Base-by-base conservation (phyloP, 2,888 invertebrate species). In the Venusia cambrica region DNA sequence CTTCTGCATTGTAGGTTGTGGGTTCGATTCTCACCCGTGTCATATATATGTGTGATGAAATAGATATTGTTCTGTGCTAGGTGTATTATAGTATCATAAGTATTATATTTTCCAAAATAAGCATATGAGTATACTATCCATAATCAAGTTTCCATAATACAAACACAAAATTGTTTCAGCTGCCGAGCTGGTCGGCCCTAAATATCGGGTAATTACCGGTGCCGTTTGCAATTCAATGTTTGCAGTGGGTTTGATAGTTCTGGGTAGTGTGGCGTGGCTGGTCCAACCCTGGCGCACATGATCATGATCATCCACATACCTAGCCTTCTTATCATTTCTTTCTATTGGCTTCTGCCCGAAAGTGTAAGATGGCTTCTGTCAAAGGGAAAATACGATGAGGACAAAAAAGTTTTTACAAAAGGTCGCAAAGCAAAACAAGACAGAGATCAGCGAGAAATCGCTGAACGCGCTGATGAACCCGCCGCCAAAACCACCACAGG, bases 281-380 rank as follows among this genome's bases (percentile, higher is more conserved):
- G 76, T 90, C 1, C 88, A 89, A 40, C 88, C 92, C 31, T 95
- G 95, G 94, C 88, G 92, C 74, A 87, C 45, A 74, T 92, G 47
- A 87, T 93, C 27, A 81, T 92, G 47, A 77, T 90, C 0, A 72
- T 93, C 9, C 93, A 94, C 57, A 80, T 89, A 0, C 95, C 94
- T 0, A 90, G 91, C 13, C 73, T 93, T 32, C 62, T 93, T 0
- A 84, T 93, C 31, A 59, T 94, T 21, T 59, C 83, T 2, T 93
- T 93, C 62, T 90, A 91, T 51, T 92, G 92, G 90, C 51, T 92
- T 2, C 45, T 83, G 4, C 53, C 69, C 0, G 93, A 94, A 73
- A 93, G 93, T 17, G 88, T 93, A 5, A 88, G 95, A 44, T 95
- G 95, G 95, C 83, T 94, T 8, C 70, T 94, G 4, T 90, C 92